Base-by-base conservation (phyloP, 2,113 vertebrate genomes). In the Thunnus thynnus region DNA sequence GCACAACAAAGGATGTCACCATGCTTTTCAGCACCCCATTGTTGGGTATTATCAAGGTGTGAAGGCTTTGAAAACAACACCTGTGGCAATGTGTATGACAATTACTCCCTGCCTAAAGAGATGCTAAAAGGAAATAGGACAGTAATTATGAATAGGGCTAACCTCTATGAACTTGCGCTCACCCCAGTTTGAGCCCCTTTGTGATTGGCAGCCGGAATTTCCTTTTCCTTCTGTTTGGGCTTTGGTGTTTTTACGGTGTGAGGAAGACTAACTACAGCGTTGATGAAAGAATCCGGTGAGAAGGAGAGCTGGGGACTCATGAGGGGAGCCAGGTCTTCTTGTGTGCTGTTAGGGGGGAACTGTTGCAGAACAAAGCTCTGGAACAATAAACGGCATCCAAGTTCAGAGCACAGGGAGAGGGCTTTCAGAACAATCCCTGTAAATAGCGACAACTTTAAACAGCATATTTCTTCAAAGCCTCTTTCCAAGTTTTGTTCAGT, bases 11-110 rank as follows among this genome's bases (percentile, higher is more conserved):
- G 91, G 92, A 92, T 83, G 93, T 84, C 86, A 88, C 81, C 62
- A 56, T 58, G 86, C 87, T 91, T 94, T 90, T 93, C 94, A 93
- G 90, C 89, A 58, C 88, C 81, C 83, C 74, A 89, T 95, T 94
- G 94, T 92, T 87, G 80, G 80, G 72, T 82, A 78, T 91, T 93
- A 87, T 93, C 90, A 93, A 95, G 94, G 94, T 95, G 95, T 93
- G 93, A 95, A 93, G 90, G 88, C 92, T 92, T 91, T 94, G 90
- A 93, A 94, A 93, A 86, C 90, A 92, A 94, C 95, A 94, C 94
- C 93, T 95, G 93, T 86, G 84, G 84, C 92, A 91, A 91, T 85
- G 86, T 82, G 89, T 88, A 83, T 86, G 81, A 91, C 94, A 93
- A 93, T 91, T 86, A 66, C 79, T 83, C 86, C 76, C 76, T 72